Conservation (phyloP, 2,888 invertebrate species). For the Diaphora mendica region DNA sequence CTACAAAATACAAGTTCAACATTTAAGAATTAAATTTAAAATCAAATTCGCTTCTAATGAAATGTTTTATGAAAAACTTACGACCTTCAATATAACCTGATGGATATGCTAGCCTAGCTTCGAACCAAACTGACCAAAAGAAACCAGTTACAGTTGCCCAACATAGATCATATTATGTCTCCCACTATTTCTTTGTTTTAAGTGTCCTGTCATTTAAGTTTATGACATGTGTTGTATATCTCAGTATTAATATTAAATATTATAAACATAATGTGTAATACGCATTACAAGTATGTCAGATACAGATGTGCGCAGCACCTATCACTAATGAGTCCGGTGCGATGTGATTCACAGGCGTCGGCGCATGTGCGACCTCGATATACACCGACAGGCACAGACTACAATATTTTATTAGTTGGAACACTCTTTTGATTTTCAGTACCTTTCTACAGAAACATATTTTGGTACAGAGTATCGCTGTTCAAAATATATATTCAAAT, state of each 20-base stretch:
- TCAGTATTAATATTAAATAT: neutral
- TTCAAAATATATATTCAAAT: neutral
- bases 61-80: neutral
- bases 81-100: no score
- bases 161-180: neutral
- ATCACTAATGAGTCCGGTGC: conserved; percentile 61
- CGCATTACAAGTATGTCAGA: conserved; percentile 29
- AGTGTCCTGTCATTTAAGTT: neutral
- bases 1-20: neutral
- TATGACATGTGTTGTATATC: neutral
- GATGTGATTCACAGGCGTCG: conserved; percentile 78
- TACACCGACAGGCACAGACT: conserved; percentile 41
- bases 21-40: neutral
- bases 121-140: neutral
- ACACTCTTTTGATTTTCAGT: neutral
- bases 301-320: conserved; percentile 52
- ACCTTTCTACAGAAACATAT: neutral
- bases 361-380: conserved; percentile 80
- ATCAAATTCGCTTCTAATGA: neutral
- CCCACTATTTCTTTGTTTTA: neutral
- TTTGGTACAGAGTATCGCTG: neutral
- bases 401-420: conserved; percentile 17
- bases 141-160: neutral
- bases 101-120: neutral
- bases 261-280: conserved; percentile 17